Base-by-base conservation (phyloP, 1,140 invertebrate species). In the Calliphora vicina region DNA sequence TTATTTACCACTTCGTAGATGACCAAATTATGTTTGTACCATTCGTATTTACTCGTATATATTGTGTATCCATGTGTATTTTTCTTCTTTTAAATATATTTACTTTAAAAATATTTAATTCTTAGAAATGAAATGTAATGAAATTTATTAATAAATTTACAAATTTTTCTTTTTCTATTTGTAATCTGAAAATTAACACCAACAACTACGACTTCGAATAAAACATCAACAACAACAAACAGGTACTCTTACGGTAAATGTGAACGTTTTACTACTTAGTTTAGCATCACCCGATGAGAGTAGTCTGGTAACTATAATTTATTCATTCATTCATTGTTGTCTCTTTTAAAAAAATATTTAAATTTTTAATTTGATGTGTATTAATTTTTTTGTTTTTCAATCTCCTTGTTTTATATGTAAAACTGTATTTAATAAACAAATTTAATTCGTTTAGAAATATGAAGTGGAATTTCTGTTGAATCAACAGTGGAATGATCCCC, bases 261-360 rank as follows among this genome's bases (percentile, higher is more conserved):
- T 98, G 89, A 97, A 96, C 91, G 96, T 98, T 84, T 92, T 97
- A 90, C 93, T 98, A 86, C 93, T 98, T 90, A 97, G 96, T 92
- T 93, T 98, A 91, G 96, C 97, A 87, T 98, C 97, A 84, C 97
- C 97, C 80, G 97, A 98, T 92, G 97, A 98, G 92, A 97, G 96
- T 87, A 97, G 97, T 93, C 93, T 98, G 94, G 97, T 97, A 94
- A 96, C 61, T 67, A 94, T 78, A 43, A 84, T 29, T 71, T 43
- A 17, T 12, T 23, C 17, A 82, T 29, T 35, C 0, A 10, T 50
- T 20, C 4, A 71, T 42, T 23, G n/a, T n/a, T n/a, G n/a, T n/a
- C n/a, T n/a, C n/a, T n/a, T n/a, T n/a, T n/a, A n/a, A n/a, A n/a
- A n/a, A n/a, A n/a, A n/a, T n/a, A n/a, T n/a, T 29, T 35, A 9